Evolutionary conservation across 35 echinoderm and acorn worm species (phyloP).

Genomic region (Ophiothrix spiculata): DNA sequence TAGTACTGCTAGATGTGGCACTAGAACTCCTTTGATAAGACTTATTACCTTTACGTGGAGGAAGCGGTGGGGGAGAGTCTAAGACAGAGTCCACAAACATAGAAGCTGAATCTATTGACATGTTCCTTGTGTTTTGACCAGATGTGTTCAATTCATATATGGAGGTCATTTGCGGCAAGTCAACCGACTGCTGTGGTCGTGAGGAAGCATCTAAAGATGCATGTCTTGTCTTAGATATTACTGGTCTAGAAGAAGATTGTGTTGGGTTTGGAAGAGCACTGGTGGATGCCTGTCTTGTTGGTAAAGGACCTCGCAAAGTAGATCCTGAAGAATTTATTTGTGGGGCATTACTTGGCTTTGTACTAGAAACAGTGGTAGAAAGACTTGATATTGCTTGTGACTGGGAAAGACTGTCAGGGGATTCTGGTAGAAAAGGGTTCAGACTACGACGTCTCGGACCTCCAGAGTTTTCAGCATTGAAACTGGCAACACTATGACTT

Average conservation of each 20-base stretch:
- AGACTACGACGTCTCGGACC: not conserved
- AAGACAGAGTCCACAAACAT: not conserved
- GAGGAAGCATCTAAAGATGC: slow-evolving; percentile 11
- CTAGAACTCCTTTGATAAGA: not conserved
- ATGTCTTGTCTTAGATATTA: slow-evolving; percentile 8
- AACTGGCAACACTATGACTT: not conserved
- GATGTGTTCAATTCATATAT: not conserved
- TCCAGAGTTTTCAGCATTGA: not conserved
- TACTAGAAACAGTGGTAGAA: not conserved
- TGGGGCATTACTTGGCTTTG: not conserved
- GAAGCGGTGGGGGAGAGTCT: slow-evolving; percentile 17
- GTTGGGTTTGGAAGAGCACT: not conserved
- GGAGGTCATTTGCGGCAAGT: not conserved
- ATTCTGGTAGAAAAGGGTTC: not conserved
- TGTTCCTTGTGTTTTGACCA: not conserved
- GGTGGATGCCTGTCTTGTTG: slow-evolving; percentile 6
- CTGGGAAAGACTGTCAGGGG: not conserved
- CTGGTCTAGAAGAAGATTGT: not conserved
- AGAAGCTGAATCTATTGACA: not conserved
- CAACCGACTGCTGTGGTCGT: not conserved
- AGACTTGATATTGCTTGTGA: slow-evolving; percentile 12
- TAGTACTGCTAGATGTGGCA: slow-evolving; percentile 2
- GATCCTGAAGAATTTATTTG: not conserved
- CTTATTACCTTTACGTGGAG: slow-evolving; percentile 18
- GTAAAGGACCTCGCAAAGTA: too few species aligned